A percentile compares a stretch with the other conserved stretches of the same genome.
These are phyloP conservation scores for Metaphire vulgaris DNA, from an alignment of 1,140 invertebrate species.

Conservation along the genomic window DNA sequence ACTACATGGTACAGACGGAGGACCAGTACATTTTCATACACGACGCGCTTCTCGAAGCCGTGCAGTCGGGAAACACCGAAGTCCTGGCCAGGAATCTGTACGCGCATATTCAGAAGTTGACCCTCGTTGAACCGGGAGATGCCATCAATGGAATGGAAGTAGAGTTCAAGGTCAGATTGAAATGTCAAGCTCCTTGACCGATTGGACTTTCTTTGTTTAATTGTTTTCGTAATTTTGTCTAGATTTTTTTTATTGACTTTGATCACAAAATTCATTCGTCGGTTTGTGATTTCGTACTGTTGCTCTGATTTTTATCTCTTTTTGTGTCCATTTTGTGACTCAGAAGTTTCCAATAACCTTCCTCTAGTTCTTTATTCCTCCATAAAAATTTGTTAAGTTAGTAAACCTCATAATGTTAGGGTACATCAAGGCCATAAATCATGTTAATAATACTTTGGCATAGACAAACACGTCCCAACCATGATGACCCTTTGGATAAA, in stretches of 20 bases:
- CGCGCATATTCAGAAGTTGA: constrained; percentile 82
- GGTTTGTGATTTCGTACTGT: background rate
- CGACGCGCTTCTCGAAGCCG: constrained; percentile 81
- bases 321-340: too few species aligned
- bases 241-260: background rate
- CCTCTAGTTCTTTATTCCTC: too few species aligned
- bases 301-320: too few species aligned
- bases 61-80: constrained; percentile 90
- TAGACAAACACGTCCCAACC: too few species aligned
- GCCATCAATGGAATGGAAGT: constrained; percentile 87
- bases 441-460: too few species aligned
- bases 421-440: too few species aligned
- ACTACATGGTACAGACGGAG: constrained; percentile 74
- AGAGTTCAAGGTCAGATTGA: constrained; percentile 78
- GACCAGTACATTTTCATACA: constrained; percentile 99
- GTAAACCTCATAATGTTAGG: too few species aligned
- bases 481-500: too few species aligned
- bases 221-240: background rate
- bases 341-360: too few species aligned
- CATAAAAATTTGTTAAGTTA: too few species aligned
- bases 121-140: constrained; percentile 41
- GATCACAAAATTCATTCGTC: background rate
- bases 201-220: too few species aligned
- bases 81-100: constrained; percentile 85
- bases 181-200: too few species aligned